Evolutionary conservation across 2,888 invertebrate species (phyloP).

Genomic region (Melanchra persicariae): DNA sequence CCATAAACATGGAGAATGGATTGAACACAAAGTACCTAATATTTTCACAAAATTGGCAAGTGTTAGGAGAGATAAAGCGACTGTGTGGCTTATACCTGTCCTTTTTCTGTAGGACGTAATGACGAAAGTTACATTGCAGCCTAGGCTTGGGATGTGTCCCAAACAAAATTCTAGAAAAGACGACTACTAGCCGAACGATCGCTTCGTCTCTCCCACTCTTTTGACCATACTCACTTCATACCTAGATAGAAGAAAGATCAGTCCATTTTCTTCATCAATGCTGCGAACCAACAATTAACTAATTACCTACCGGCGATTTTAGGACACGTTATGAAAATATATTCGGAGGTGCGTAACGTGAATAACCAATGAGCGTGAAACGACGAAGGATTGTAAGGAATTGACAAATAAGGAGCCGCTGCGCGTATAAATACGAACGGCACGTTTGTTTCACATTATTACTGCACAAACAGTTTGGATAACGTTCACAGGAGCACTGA

Average conservation of each 20-base stretch:
- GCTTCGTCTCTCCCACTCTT: not conserved
- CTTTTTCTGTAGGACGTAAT: not conserved
- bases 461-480: constrained; percentile 66
- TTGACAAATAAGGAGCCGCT: constrained; percentile 76
- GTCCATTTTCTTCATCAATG: not conserved
- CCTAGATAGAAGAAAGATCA: not conserved
- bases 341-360: constrained; percentile 71
- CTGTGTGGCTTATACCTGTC: too few species aligned
- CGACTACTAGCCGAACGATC: not conserved
- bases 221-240: not conserved
- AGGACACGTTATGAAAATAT: constrained; percentile 82
- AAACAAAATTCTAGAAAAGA: not conserved
- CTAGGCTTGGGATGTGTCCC: not conserved
- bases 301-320: constrained; percentile 72
- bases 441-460: constrained; percentile 62
- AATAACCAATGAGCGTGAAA: constrained; percentile 86
- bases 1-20: constrained; percentile 3
- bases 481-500: constrained; percentile 60
- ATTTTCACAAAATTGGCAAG: not conserved
- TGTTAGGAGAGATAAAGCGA: not conserved
- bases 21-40: not conserved
- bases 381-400: constrained; percentile 77
- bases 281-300: constrained; percentile 66
- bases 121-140: not conserved
- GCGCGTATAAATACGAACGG: constrained; percentile 79